These are phyloP conservation scores for Metallyticus violacea DNA, from an alignment of 2,888 invertebrate species.

Conservation along the genomic window DNA sequence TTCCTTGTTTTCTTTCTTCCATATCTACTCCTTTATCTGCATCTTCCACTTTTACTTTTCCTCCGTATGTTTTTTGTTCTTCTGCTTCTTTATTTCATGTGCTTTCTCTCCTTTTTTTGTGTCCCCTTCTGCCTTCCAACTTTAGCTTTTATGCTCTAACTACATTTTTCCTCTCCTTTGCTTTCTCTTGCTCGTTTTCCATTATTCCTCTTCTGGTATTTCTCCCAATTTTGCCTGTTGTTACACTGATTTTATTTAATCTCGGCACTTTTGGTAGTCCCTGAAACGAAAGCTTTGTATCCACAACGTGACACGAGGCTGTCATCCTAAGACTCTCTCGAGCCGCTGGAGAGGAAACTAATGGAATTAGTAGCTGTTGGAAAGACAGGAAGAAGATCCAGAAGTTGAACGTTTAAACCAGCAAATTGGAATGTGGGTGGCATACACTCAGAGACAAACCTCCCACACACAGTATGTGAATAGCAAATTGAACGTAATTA, in stretches of 20 bases:
- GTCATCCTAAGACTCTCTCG: too few species aligned
- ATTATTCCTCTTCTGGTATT: background rate
- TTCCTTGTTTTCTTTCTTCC: background rate
- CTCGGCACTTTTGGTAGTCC: too few species aligned
- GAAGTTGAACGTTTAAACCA: background rate
- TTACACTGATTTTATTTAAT: too few species aligned
- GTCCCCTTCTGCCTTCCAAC: background rate
- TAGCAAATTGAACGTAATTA: background rate
- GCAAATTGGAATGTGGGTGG: background rate
- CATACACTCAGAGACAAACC: background rate
- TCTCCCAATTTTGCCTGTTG: too few species aligned
- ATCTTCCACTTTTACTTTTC: background rate
- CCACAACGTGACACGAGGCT: too few species aligned
- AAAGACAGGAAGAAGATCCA: too few species aligned
- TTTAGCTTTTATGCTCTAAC: background rate
- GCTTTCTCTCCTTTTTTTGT: background rate
- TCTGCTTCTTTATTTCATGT: background rate
- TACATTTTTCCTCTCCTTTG: background rate
- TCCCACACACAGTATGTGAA: background rate
- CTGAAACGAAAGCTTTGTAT: too few species aligned
- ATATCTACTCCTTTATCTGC: background rate
- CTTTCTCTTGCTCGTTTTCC: background rate
- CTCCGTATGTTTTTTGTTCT: background rate
- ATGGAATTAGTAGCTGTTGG: too few species aligned
- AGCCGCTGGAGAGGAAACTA: too few species aligned